Base-by-base conservation (phyloP, 2,797 vertebrate genomes). In the Spondyliosoma cantharus region DNA sequence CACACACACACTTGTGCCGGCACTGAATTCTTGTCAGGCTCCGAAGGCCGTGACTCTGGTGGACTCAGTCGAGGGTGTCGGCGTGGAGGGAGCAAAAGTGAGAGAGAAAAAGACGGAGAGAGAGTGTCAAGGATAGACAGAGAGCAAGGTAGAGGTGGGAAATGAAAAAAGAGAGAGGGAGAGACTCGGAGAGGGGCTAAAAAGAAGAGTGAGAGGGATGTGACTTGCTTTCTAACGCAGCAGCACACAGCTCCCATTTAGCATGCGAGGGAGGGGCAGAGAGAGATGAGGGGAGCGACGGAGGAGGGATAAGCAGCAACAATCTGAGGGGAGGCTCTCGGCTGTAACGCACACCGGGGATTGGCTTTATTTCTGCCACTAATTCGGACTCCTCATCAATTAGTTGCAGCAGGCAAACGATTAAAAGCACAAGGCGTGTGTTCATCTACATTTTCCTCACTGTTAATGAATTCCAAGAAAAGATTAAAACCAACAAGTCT, bases 191-290 rank as follows among this genome's bases (percentile, higher is more conserved):
- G 88, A 93, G 89, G 62, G 83, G 80, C 87, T 91, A 86, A 91
- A 93, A 93, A 92, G 90, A 90, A 88, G 88, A 88, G 91, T 77
- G 91, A 88, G 91, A 85, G 83, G 90, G 94, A 95, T 95, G 95
- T 95, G 95, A 95, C 94, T 92, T 52, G 95, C 93, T 95, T 95
- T 90, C 92, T 90, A 95, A 95, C 92, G 50, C 89, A 48, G 87
- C 86, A 72, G 84, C 91, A 95, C 95, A 95, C 95, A 94, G 94
- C 94, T 92, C 82, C 94, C 91, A 95, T 95, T 95, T 95, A 95
- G 93, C 86, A 67, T 87, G 92, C 87, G 87, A 86, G 84, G 83
- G 82, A 86, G 85, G 86, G 83, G 84, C 74, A 71, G 85, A 77
- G 82, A 81, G 89, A 43, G 84, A 89, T 71, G 89, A 89, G 81